Evolutionary conservation across 2,113 vertebrate genomes (phyloP).

Genomic region (Pomatostomus ruficeps): DNA sequence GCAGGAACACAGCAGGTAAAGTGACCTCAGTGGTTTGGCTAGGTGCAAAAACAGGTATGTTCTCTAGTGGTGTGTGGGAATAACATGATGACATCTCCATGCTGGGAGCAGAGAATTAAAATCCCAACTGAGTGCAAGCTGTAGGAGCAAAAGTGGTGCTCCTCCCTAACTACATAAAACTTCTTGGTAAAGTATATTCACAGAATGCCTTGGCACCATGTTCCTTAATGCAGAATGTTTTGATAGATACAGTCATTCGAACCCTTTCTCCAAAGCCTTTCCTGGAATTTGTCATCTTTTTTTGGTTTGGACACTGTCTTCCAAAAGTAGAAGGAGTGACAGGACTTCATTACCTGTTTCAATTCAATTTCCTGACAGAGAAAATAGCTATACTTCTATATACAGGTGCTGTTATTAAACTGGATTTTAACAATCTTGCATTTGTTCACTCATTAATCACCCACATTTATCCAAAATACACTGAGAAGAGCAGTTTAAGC

Average conservation of each 20-base stretch:
- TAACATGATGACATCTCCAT: neutral
- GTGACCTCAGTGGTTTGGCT: neutral
- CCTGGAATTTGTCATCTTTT: neutral
- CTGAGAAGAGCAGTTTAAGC: neutral
- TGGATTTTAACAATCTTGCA: neutral
- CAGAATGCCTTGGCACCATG: neutral
- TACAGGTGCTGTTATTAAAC: neutral
- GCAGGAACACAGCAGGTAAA: neutral
- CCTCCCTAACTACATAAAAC: neutral
- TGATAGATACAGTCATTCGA: neutral
- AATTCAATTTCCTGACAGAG: neutral
- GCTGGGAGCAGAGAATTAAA: neutral
- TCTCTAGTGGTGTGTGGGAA: neutral
- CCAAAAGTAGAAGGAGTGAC: neutral
- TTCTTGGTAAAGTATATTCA: neutral
- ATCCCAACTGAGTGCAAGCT: neutral
- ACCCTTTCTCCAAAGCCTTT: neutral
- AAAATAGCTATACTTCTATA: neutral
- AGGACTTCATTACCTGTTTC: neutral
- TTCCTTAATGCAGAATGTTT: neutral
- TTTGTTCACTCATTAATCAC: neutral
- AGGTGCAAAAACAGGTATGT: accelerated
- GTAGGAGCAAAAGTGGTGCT: neutral
- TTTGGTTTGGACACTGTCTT: neutral
- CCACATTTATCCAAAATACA: neutral